Conservation (phyloP, 1,140 invertebrate species). For the Papilio glaucus region DNA sequence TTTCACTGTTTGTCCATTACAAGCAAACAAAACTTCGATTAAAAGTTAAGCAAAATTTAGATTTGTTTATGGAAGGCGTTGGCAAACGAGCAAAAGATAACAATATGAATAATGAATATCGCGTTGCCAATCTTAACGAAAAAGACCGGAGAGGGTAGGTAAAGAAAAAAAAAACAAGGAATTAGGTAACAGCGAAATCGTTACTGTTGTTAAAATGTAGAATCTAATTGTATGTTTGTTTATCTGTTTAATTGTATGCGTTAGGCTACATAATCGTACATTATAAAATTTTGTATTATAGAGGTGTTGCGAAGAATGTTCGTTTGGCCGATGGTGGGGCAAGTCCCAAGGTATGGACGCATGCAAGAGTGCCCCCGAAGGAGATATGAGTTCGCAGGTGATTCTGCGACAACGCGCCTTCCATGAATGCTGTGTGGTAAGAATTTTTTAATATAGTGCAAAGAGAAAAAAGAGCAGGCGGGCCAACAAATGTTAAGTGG, state of each 20-base stretch:
- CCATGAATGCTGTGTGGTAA: constrained; percentile 69
- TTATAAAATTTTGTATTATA: constrained; percentile 46
- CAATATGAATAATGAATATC: too few relatives aligned
- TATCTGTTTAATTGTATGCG: too few relatives aligned
- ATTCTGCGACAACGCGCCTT: constrained; percentile 62
- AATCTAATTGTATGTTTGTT: neutral
- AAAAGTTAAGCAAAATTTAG: too few relatives aligned
- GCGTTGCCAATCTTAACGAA: too few relatives aligned
- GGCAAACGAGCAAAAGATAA: too few relatives aligned
- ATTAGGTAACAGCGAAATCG: too few relatives aligned
- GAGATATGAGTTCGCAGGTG: constrained; percentile 48
- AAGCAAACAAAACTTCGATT: too few relatives aligned
- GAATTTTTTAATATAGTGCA: constrained; percentile 17
- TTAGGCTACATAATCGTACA: neutral
- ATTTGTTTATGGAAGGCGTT: too few relatives aligned
- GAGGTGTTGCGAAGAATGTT: constrained; percentile 73
- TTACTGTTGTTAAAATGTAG: neutral
- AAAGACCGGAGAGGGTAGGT: too few relatives aligned
- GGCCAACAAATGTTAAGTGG: too few relatives aligned
- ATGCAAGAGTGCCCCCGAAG: constrained; percentile 51
- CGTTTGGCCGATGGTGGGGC: constrained; percentile 61
- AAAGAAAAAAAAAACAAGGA: too few relatives aligned
- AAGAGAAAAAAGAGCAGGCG: neutral
- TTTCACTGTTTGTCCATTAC: too few relatives aligned
- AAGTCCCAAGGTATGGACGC: constrained; percentile 58